Evolutionary conservation across 2,113 vertebrate genomes (phyloP).

Genomic region (Oenanthe melanoleuca): DNA sequence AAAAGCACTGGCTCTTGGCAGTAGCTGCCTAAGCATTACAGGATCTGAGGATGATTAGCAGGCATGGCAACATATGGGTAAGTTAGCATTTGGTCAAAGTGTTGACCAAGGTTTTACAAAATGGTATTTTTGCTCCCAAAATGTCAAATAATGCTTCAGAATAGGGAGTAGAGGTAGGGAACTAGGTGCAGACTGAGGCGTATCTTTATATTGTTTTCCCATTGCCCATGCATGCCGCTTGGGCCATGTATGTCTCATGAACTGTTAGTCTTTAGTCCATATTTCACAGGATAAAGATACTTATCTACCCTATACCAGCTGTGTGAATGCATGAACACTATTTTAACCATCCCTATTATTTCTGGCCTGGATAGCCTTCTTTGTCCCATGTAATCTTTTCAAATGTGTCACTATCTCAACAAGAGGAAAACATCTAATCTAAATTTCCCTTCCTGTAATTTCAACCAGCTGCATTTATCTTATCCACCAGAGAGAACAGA

Average conservation of each 20-base stretch:
- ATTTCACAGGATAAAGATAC: background rate
- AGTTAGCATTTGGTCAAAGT: background rate
- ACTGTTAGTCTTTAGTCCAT: background rate
- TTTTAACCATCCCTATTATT: background rate
- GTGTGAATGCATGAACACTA: background rate
- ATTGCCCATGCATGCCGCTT: background rate
- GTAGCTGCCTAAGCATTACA: background rate
- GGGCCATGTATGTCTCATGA: background rate
- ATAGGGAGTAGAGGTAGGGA: background rate
- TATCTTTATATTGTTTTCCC: background rate
- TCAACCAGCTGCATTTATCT: background rate
- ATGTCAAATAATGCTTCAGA: background rate
- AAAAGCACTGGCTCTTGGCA: background rate
- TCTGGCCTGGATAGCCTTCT: background rate
- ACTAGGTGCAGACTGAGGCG: background rate
- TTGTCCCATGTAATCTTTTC: background rate
- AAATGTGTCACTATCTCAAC: background rate
- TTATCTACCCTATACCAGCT: background rate
- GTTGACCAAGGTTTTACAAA: background rate
- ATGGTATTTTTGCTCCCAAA: background rate
- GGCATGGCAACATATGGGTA: background rate
- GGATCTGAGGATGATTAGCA: background rate
- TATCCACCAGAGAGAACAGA: background rate
- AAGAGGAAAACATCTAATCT: background rate
- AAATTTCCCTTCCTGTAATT: slow-evolving; percentile 39